Evolutionary conservation across 2,113 vertebrate genomes (phyloP), one percentile per base, ranked within the genome.

Genomic region (Thalassarche chlororhynchos): DNA sequence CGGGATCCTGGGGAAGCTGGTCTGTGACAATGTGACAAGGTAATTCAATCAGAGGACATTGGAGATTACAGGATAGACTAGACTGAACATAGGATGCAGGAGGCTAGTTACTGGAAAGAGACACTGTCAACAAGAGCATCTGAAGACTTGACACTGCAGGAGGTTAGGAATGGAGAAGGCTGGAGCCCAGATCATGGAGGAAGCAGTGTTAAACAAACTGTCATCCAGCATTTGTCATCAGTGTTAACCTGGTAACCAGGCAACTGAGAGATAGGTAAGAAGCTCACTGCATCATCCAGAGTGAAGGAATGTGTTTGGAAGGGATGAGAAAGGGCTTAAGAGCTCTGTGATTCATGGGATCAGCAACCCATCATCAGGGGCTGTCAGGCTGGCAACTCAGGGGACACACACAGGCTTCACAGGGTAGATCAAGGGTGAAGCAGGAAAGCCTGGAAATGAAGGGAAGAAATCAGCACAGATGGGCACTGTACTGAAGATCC

Each of bases 221-320:
- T 94, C 77, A 86, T 51, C 82, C 62, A 80, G 89, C 40, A 89
- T 93, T 96, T 97, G 72, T 96, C 95, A 97, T 91, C 87, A 79
- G 34, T 77, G 89, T 95, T 97, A 97, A 96, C 75, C 89, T 94
- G 92, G 97, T 98, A 97, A 97, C 97, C 91, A 98, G 89, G 98
- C 97, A 98, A 98, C 97, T 90, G 87, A 96, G 94, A 94, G 94
- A 95, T 93, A 76, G 95, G 91, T 83, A 94, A 97, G 94, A 81
- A 95, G 87, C 84, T 89, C 87, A 60, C 82, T 92, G 87, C 72
- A n/a, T 91, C 86, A 71, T 62, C 58, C 26, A 26, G 83, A 96
- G 90, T 55, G 87, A 93, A 90, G 54, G 57, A 47, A 92, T 86
- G 62, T 84, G 57, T 88, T 97, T 90, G 89, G 91, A 94, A 96